Evolutionary conservation across 2,888 invertebrate species (phyloP), one percentile per base, ranked within the genome.

Genomic region (Eupithecia insigniata): DNA sequence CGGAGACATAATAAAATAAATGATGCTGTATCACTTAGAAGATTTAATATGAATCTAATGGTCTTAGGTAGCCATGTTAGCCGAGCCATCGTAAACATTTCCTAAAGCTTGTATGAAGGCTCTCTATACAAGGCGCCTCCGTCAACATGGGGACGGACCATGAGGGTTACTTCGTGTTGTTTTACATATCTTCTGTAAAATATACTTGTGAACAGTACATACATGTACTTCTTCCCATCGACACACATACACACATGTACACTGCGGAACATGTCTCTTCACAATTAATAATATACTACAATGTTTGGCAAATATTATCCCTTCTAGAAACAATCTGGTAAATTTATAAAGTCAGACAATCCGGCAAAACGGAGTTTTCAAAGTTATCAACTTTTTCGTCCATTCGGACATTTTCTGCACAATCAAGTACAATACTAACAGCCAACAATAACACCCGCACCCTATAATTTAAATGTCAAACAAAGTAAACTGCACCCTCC

Each of bases 401-500:
- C 16, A 16, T 60, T 16, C 22, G 30, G 16, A 8, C 28, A 14
- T 18, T 3, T 28, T 30, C 28, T 30, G 28, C 16, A 28, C 30
- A 28, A 60, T 60, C 22, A 51, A 51, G 22, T 51, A 58, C 12
- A 58, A 58, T 16, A 22, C 1, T 14, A 55, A 55, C 26, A 26
- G 26, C 55, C 26, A 34, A 34, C 2, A 58, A 26, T 28, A 58
- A 60, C 18, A 30, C 28, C 30, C 60, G 18, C 36, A 18, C 60
- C 18, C 60, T 16, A 43, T 67, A 73, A 67, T 69, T 69, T 67
- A 16, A 30, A 70, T 70, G 67, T 58, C 18, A 8, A 22, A 67
- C 34, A 66, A 70, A 73, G 60, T 61, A 70, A 68, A 67, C 55
- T 34, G 66, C 71, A 71, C 71, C 74, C 68, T 70, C 60, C 55